Evolutionary conservation across 1,140 invertebrate species (phyloP), one percentile per base, ranked within the genome.

Genomic region (Dendroctonus valens): DNA sequence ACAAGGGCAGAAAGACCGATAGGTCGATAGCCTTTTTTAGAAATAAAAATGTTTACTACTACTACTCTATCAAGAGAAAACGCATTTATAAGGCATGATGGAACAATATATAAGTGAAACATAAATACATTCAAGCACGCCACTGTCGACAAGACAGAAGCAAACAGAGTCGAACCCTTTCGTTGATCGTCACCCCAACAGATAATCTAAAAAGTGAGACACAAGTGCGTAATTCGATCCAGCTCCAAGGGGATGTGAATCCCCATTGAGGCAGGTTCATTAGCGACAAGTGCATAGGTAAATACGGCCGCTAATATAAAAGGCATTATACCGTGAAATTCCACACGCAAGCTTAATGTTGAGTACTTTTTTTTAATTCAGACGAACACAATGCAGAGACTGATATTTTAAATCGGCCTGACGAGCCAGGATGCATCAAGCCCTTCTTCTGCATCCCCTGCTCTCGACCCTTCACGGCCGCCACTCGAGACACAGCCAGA

Each of bases 151-250:
- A 12, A 46, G 42, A 9, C 8, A 46, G 42, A 11, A 46, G 42
- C 42, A 12, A 46, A 46, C 12, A 55, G 9, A 8, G 3, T 39
- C 40, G 14, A n/a, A 42, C 38, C 38, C 52, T 26, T 39, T 39
- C 38, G 37, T 41, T 54, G 37, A 14, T 9, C 26, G 39, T 54
- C 38, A 54, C 57, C 57, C 42, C 57, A 15, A 11, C 39, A 61
- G 49, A 61, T 61, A 61, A 61, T 61, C 59, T 52, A 61, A 61
- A 61, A 61, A 61, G 59, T 52, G 59, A 51, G 39, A 50, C 49
- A 41, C 49, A 61, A 61, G 59, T 61, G 59, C 59, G 59, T 61
- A 61, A 61, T 61, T 61, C 44, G 49, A 61, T 61, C 59, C 59
- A 44, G 11, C 59, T 41, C 48, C 11, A 15, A 15, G n/a, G 39